Evolutionary conservation across 2,888 invertebrate genomes (phyloP).

Genomic region (Myathropa florea): DNA sequence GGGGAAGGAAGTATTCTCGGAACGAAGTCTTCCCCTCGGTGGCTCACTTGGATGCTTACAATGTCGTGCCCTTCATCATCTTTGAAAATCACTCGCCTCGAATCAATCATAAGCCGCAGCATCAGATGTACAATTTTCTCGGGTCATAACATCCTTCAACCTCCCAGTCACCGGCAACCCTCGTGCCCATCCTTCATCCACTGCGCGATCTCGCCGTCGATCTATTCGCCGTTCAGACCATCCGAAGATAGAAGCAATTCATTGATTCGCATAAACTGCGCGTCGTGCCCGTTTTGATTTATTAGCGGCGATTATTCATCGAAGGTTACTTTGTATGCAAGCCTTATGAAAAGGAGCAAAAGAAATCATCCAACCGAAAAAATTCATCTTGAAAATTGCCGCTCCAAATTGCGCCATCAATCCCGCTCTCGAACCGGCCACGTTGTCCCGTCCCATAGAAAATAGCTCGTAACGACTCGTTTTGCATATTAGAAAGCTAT

Average conservation of each 20-base stretch:
- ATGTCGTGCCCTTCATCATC: too few species aligned
- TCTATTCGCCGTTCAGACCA: background rate
- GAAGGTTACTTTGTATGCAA: background rate
- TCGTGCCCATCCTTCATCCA: background rate
- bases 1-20: background rate
- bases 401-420: constrained; percentile 57
- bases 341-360: background rate
- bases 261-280: background rate
- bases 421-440: constrained; percentile 9
- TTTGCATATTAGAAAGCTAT: constrained; percentile 67
- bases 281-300: background rate
- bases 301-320: background rate
- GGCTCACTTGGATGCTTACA: too few species aligned
- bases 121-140: background rate
- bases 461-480: constrained; percentile 25
- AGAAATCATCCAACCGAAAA: background rate
- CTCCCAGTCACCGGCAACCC: too few species aligned
- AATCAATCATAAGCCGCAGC: background rate
- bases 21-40: too few species aligned
- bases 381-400: constrained; percentile 38
- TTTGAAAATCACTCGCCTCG: background rate
- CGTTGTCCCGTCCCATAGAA: background rate
- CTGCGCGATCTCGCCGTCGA: background rate
- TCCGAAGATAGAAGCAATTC: background rate
- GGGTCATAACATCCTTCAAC: background rate